Evolutionary conservation across 2,888 invertebrate genomes (phyloP).

Genomic region (Orthosia incerta): DNA sequence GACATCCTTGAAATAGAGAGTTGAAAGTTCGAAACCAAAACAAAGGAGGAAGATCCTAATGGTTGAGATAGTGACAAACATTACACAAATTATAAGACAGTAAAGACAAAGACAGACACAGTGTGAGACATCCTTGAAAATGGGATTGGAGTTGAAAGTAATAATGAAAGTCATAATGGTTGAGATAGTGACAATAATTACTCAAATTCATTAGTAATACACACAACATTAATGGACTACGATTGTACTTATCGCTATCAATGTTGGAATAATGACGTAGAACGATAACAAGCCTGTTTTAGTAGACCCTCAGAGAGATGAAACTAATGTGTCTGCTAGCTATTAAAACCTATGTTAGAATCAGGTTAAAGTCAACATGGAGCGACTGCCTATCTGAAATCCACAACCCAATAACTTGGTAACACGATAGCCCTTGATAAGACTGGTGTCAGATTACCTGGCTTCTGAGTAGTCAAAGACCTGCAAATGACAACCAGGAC

Average conservation of each 20-base stretch:
- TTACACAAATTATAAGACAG: not conserved
- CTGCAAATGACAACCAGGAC: too few relatives aligned
- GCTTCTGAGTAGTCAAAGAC: too few relatives aligned
- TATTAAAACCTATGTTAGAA: too few relatives aligned
- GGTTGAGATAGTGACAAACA: too few relatives aligned
- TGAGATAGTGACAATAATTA: conserved; percentile 30
- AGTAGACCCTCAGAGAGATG: not conserved
- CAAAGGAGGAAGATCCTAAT: too few relatives aligned
- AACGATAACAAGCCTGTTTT: conserved; percentile 10
- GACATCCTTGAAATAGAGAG: not conserved
- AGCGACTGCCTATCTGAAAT: too few relatives aligned
- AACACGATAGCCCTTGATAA: too few relatives aligned
- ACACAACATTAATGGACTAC: conserved; percentile 6
- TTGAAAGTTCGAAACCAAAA: not conserved
- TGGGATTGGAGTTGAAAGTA: not conserved
- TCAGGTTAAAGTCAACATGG: too few relatives aligned
- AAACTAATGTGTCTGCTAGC: not conserved
- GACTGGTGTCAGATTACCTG: too few relatives aligned
- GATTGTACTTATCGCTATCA: conserved; percentile 5
- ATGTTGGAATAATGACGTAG: not conserved
- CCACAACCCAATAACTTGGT: too few relatives aligned
- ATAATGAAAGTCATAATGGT: not conserved
- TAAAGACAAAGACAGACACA: not conserved
- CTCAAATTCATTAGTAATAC: conserved; percentile 19
- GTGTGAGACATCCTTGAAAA: conserved; percentile 2